A percentile compares a stretch with the other conserved stretches of the same genome.
phyloP scores from a whole-genome alignment of 2,888 invertebrate species.

The Stomorhina lunata region DNA sequence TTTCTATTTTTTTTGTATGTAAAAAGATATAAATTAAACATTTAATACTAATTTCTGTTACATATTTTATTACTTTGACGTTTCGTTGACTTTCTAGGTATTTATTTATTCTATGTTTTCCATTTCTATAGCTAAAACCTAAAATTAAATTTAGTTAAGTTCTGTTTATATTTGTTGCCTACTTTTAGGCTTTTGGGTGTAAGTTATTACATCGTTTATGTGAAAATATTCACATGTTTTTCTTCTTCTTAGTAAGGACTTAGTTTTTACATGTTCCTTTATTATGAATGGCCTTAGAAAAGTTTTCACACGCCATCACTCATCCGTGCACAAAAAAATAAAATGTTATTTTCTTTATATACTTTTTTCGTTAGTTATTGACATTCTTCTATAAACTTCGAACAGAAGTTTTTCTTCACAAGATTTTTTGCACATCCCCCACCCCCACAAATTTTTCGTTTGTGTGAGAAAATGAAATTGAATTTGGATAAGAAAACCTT shows the following conservation, averaged over 20 bases:
- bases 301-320: conserved; percentile 65
- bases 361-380: conserved; percentile 30
- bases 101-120: too few relatives aligned
- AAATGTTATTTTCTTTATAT: conserved; percentile 11
- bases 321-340: conserved; percentile 10
- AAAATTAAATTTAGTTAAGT: not conserved
- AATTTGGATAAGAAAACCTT: not conserved
- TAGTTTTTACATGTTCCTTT: conserved; percentile 14
- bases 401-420: conserved; percentile 2
- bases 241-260: conserved; percentile 6
- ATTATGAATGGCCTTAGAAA: conserved; percentile 53
- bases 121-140: not conserved
- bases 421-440: not conserved
- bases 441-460: too few relatives aligned
- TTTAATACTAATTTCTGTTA: too few relatives aligned
- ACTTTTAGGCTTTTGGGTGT: conserved; percentile 32
- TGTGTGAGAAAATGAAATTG: not conserved
- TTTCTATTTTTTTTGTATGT: too few relatives aligned
- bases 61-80: too few relatives aligned
- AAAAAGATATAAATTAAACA: too few relatives aligned
- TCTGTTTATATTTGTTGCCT: conserved; percentile 2
- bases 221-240: conserved; percentile 60
- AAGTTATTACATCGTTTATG: conserved; percentile 30
- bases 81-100: too few relatives aligned
- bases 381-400: conserved; percentile 15